A percentile compares a stretch with the other conserved stretches of the same genome.
Conservation (phyloP, 1,140 invertebrate genomes). For the Oppia nitens region DNA sequence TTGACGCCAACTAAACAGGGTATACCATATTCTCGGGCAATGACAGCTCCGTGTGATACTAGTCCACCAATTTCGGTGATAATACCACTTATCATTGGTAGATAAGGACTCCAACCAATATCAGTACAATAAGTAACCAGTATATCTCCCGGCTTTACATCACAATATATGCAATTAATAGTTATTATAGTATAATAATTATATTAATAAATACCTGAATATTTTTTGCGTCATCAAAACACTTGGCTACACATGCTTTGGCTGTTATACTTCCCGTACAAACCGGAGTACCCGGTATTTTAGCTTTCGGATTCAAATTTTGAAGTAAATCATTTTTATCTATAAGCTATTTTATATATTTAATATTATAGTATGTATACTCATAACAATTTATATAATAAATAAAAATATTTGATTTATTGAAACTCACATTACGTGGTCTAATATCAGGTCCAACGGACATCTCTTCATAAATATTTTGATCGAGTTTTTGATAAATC, state of each 20-base stretch:
- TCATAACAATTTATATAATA: too few species aligned
- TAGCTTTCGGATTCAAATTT: slow-evolving; percentile 3
- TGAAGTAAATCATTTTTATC: background rate
- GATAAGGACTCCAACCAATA: slow-evolving; percentile 72
- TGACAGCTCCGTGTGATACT: slow-evolving; percentile 68
- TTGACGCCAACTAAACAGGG: slow-evolving; percentile 59
- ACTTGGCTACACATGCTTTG: slow-evolving; percentile 45
- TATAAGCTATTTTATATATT: too few species aligned
- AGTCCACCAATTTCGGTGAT: slow-evolving; percentile 69
- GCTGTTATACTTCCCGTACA: slow-evolving; percentile 45
- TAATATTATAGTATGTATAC: too few species aligned
- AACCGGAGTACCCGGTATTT: slow-evolving; percentile 47
- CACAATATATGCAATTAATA: background rate
- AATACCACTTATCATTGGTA: slow-evolving; percentile 56
- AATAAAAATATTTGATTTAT: too few species aligned
- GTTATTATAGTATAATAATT: too few species aligned
- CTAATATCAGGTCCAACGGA: slow-evolving; percentile 30
- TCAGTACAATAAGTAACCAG: slow-evolving; percentile 60
- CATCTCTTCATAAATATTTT: slow-evolving; percentile 44
- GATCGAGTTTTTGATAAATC: slow-evolving; percentile 37
- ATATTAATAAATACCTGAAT: slow-evolving; percentile 32
- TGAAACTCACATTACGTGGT: slow-evolving; percentile 4
- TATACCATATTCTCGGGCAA: slow-evolving; percentile 68
- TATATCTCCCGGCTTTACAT: slow-evolving; percentile 44
- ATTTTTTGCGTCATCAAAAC: slow-evolving; percentile 27